Evolutionary conservation across 2,888 invertebrate genomes (phyloP).

Genomic region (Laothoe populi): DNA sequence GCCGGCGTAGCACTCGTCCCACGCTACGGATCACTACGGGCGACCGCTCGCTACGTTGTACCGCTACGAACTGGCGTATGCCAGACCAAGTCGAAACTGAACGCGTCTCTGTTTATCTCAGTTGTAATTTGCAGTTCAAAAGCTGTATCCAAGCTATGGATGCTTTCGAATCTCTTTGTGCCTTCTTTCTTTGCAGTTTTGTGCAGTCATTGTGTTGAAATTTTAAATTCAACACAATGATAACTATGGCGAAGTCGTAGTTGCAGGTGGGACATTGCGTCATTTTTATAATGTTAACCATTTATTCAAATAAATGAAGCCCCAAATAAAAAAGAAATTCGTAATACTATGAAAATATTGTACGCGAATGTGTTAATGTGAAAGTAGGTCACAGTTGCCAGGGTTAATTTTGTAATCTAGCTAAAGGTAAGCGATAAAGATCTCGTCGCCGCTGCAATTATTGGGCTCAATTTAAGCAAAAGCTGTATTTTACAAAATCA

Average conservation of each 20-base stretch:
- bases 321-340: not conserved
- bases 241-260: constrained; percentile 52
- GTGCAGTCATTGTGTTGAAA: constrained; percentile 68
- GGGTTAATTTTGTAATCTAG: constrained; percentile 66
- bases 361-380: constrained; percentile 45
- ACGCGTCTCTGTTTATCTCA: constrained; percentile 68
- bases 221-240: constrained; percentile 60
- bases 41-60: constrained; percentile 67
- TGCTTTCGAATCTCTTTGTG: constrained; percentile 80
- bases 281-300: constrained; percentile 1
- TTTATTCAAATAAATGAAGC: not conserved
- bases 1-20: constrained; percentile 57
- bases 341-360: not conserved
- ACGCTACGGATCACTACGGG: constrained; percentile 65
- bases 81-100: constrained; percentile 43
- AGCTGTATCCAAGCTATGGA: constrained; percentile 77
- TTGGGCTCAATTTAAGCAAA: constrained; percentile 62
- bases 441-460: constrained; percentile 71
- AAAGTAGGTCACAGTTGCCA: constrained; percentile 55
- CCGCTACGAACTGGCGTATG: constrained; percentile 74
- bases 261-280: constrained; percentile 41
- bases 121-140: constrained; percentile 76
- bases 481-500: constrained; percentile 67
- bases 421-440: constrained; percentile 68
- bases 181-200: constrained; percentile 72